Evolutionary conservation across 2,888 invertebrate species (phyloP).

Genomic region (Ypsolopha sequella): DNA sequence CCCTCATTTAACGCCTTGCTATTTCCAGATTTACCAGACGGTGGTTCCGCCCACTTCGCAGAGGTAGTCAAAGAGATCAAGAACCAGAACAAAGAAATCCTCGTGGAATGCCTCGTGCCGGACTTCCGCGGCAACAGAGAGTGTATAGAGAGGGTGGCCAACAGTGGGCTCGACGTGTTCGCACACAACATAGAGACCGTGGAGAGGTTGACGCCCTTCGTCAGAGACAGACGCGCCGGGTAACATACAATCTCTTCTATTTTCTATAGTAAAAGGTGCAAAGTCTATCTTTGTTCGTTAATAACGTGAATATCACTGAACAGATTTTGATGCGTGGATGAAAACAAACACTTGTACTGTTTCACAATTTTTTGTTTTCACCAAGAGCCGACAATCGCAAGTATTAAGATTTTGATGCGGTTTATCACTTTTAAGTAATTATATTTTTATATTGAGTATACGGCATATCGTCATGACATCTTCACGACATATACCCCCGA

Average conservation of each 20-base stretch:
- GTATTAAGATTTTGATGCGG: no score
- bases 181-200: constrained; percentile 99
- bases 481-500: no score
- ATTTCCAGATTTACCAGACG: constrained; percentile 87
- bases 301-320: no score
- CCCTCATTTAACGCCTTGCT: no score
- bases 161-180: constrained; percentile 93
- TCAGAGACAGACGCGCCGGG: constrained; percentile 93
- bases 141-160: constrained; percentile 80
- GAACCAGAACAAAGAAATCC: constrained; percentile 82
- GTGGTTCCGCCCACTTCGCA: constrained; percentile 94
- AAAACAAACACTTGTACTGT: no score
- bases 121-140: constrained; percentile 90
- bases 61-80: constrained; percentile 92
- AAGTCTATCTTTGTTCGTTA: not conserved
- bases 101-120: constrained; percentile 97
- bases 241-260: constrained; percentile 46
- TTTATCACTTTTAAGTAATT: no score
- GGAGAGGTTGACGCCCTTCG: constrained; percentile 88
- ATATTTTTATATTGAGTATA: no score
- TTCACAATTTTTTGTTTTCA: no score
- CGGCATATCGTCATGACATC: no score
- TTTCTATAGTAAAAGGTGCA: not conserved
- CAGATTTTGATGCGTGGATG: no score
- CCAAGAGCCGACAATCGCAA: no score